Base-by-base conservation (phyloP, 2,888 invertebrate species). In the Caenorhabditis drosophilae region DNA sequence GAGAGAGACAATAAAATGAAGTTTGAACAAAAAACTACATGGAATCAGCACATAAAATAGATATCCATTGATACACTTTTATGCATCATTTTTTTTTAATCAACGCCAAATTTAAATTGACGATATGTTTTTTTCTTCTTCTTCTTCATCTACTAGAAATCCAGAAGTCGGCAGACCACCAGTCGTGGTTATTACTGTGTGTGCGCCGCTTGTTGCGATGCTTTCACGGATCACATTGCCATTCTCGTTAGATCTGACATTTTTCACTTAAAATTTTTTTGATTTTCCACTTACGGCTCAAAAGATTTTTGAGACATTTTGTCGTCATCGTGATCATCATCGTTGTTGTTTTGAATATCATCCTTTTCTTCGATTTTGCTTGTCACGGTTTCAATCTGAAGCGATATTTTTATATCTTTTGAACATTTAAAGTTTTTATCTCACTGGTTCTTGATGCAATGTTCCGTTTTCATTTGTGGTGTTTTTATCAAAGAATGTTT, bases 61-160 rank as follows among this genome's bases (percentile, higher is more conserved):
- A n/a, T n/a, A n/a, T n/a, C n/a, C n/a, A n/a, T n/a, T n/a, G n/a
- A n/a, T n/a, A n/a, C n/a, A n/a, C n/a, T n/a, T n/a, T n/a, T n/a
- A n/a, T n/a, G n/a, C n/a, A n/a, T 36, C 51, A 56, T 55, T 61
- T 61, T 55, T 15, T 23, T 49, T 35, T 54, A 51, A 61, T 56
- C 47, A 35, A 46, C 55, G 53, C 38, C 48, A n/a, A 16, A 45
- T 25, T 42, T 42, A 42, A 23, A 42, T 18, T n/a, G 42, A 42
- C 18, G 42, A 42, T 23, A 42, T 23, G 42, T 42, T 42, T 20
- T 40, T n/a, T n/a, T 12, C 27, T 6, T 64, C 66, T 22, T 66
- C 66, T 20, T 46, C 59, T 31, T 66, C 66, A 25, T 66, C 66
- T 26, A 64, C 58, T 47, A 64, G 52, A 31, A 63, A 56, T 53